Base-by-base conservation (phyloP, 2,113 vertebrate species). In the Gadus macrocephalus region DNA sequence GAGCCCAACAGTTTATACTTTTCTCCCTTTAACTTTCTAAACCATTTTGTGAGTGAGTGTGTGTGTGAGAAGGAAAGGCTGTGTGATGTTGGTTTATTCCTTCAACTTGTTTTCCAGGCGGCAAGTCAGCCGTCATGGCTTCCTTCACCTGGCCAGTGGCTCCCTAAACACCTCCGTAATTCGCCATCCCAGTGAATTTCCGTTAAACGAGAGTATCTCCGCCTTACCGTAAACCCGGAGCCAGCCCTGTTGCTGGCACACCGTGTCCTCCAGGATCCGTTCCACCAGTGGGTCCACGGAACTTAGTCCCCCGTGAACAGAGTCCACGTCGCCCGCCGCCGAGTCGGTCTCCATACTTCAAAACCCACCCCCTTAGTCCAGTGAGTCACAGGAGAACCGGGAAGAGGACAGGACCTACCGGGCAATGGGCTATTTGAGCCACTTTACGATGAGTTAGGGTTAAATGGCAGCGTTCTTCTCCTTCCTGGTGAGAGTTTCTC, bases 241-340 rank as follows among this genome's bases (percentile, higher is more conserved):
- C 96, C 96, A 96, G 77, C 96, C 95, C 85, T 97, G 96, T 63
- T 94, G 94, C 88, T 97, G 95, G 83, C 93, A 95, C 67, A 96
- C 91, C 0, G 93, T 90, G 85, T 96, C 96, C 86, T 89, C 85
- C 59, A 98, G 91, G 86, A 97, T 93, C 69, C 93, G 87, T 72
- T 95, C 95, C 80, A 91, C 27, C 79, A 90, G 66, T 1, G 88
- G 87, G 0, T 91, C 91, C 77, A 88, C 67, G 85, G 93, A 83
- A 75, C 92, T 76, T 77, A 86, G 85, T 49, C 89, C 90, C 16
- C 92, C 89, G 72, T 85, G 89, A 0, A 84, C 77, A 3, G 89
- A 87, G 14, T 94, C 94, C 89, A 92, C 85, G 71, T 96, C 94
- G 79, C 93, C 94, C 14, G 91, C 81, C 53, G 84, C 74, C 70